Percentiles rank a stretch among this genome's conserved stretches.
Conservation (phyloP, 1,140 invertebrate genomes). For the Drosophila kepulauana region DNA sequence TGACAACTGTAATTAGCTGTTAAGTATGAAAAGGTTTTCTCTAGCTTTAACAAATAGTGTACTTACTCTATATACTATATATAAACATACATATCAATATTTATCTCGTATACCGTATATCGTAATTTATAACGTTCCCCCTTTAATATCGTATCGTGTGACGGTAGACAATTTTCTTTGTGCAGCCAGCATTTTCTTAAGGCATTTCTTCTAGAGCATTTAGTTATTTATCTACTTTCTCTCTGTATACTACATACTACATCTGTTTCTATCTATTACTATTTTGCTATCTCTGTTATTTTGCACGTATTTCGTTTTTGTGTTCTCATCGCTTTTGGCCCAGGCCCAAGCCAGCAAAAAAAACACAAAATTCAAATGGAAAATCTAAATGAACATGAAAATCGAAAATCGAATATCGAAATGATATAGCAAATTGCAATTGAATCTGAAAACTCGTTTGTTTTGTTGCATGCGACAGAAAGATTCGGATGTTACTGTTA, state of each 20-base stretch:
- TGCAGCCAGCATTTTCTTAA: constrained; percentile 69
- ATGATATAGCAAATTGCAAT: constrained; percentile 30
- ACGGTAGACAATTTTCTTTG: constrained; percentile 61
- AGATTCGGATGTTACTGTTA: neutral
- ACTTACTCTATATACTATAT: constrained; percentile 45
- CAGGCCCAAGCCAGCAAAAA: neutral
- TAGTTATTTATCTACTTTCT: constrained; percentile 54
- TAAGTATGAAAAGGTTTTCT: constrained; percentile 68
- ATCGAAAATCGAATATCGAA: constrained; percentile 36
- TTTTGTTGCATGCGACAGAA: constrained; percentile 39
- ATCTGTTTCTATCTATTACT: constrained; percentile 19
- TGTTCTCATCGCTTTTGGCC: constrained; percentile 22
- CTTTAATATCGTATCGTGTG: constrained; percentile 53
- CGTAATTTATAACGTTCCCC: constrained; percentile 33
- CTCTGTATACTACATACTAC: constrained; percentile 20
- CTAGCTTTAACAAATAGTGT: constrained; percentile 71
- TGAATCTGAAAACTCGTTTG: constrained; percentile 9
- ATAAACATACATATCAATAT: constrained; percentile 28
- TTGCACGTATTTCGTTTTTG: constrained; percentile 65
- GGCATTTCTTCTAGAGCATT: constrained; percentile 66
- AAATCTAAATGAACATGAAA: constrained; percentile 37
- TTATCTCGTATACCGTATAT: constrained; percentile 48
- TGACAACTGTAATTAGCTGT: constrained; percentile 72
- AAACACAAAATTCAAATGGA: constrained; percentile 15
- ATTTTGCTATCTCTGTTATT: constrained; percentile 34